Evolutionary conservation across 2,888 invertebrate species (phyloP), one percentile per base, ranked within the genome.

Genomic region (Strigamia transsilvanica): DNA sequence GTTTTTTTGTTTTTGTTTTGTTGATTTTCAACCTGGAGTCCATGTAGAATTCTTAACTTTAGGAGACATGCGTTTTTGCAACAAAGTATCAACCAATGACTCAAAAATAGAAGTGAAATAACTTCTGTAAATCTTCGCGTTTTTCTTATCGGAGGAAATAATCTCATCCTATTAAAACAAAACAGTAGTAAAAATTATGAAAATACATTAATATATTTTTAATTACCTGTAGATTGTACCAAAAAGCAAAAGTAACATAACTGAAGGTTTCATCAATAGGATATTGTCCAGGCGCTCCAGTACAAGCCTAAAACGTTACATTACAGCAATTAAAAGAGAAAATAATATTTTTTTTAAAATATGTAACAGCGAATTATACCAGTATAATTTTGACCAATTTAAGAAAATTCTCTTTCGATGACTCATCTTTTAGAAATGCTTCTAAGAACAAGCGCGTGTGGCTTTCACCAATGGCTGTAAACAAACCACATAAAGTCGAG

Each of bases 231-330:
- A 97, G 88, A 82, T 94, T 92, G 87, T 95, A 97, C 97, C 97
- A 97, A 88, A 97, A 95, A 3, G 94, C 94, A 88, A 97, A 93
- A 0, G 95, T 92, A 84, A 96, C 91, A 83, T 93, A 94, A 86
- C 96, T 97, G 84, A 94, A 92, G 0, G 92, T 93, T 88, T 97
- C 98, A 86, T 97, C 94, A 4, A 93, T 90, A 0, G 97, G 97
- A 89, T 94, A 97, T 84, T 93, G 91, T 0, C 97, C 97, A 10
- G 93, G 92, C 84, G 93, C 91, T 83, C 93, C 93, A 73, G 95
- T 94, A 86, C 95, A 95, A 82, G 92, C 91, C 88, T 88, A 73
- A 84, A 85, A 82, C 80, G 32, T 79, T 82, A 38, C 23, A n/a
- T 21, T 10, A 34, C 15, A 46, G 13, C 10, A 34, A 80, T 78